Evolutionary conservation across 2,113 vertebrate species (phyloP), one percentile per base, ranked within the genome.

Genomic region (Prionailurus viverrinus): DNA sequence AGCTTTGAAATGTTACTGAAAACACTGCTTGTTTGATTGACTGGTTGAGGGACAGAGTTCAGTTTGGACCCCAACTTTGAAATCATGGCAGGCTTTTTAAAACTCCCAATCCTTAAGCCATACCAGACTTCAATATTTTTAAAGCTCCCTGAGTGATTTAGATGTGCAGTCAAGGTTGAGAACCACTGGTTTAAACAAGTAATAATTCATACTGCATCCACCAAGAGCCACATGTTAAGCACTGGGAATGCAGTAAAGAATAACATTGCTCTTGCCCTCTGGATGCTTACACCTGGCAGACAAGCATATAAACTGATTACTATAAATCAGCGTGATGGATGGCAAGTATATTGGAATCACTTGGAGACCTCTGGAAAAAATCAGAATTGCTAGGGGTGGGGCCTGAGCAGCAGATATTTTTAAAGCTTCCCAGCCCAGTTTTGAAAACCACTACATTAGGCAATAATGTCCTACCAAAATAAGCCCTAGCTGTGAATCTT

Each of bases 1-100:
- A 89, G 27, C 15, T 89, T 89, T 94, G 31, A 92, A n/a, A 55
- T 84, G 7, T 83, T 92, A 58, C 45, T 45, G 36, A 96, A 91
- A 94, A 85, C 82, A 6, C 80, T 95, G 55, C 81, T 53, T 36
- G 78, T 74, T 48, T 82, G 31, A 36, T 80, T 81, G 48, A 55
- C 8, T 76, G 29, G 39, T 76, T 95, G 76, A 92, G 21, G 69
- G 29, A 73, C 4, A 73, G n/a, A 88, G 21, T 36, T 92, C 45
- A 76, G 6, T 88, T 82, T 87, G 58, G 48, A 82, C 68, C 48
- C 92, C 48, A 78, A 69, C 31, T 69, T 88, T 89, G 41, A 83
- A 89, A 92, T 71, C 39, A 84, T 41, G n/a, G 27, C 36, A 78
- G 63, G 61, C 11, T 94, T 94, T 88, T 88, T 39, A 45, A 95